Evolutionary conservation across 1,140 invertebrate genomes (phyloP).

Genomic region (Mesaphorura yosii): DNA sequence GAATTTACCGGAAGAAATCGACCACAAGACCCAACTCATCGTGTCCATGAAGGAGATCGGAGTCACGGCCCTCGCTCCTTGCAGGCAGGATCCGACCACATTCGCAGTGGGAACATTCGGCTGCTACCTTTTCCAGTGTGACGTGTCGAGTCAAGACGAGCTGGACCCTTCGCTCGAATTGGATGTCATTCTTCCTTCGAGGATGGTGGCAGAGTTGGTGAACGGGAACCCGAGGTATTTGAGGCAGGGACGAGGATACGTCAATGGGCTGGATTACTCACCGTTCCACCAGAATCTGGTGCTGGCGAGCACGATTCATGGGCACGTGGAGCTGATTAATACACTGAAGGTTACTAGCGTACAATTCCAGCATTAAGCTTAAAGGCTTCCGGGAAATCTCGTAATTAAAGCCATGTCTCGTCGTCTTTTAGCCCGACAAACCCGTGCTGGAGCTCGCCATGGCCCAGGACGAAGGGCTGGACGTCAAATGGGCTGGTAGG

Average conservation of each 20-base stretch:
- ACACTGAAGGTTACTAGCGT: conserved; percentile 9
- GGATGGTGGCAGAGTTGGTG: not conserved
- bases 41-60: conserved; percentile 24
- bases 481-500: conserved; percentile 25
- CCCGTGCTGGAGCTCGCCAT: conserved; percentile 6
- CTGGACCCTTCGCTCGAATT: not conserved
- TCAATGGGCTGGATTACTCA: conserved; percentile 16
- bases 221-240: not conserved
- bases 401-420: not conserved
- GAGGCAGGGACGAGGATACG: conserved; percentile 1
- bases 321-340: conserved; percentile 18
- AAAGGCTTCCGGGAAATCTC: not conserved
- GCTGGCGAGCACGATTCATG: conserved; percentile 10
- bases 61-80: conserved; percentile 7
- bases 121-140: conserved; percentile 27
- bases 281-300: conserved; percentile 25
- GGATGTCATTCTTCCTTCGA: not conserved
- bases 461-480: not conserved
- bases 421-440: not conserved
- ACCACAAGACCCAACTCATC: conserved; percentile 7
- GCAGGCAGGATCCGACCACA: conserved; percentile 22
- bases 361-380: not conserved
- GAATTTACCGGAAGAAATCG: conserved; percentile 16
- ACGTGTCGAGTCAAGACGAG: conserved; percentile 18
- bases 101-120: conserved; percentile 23